These are phyloP conservation scores for Microctonus hyperodae DNA, from an alignment of 2,888 invertebrate species.

Conservation along the genomic window DNA sequence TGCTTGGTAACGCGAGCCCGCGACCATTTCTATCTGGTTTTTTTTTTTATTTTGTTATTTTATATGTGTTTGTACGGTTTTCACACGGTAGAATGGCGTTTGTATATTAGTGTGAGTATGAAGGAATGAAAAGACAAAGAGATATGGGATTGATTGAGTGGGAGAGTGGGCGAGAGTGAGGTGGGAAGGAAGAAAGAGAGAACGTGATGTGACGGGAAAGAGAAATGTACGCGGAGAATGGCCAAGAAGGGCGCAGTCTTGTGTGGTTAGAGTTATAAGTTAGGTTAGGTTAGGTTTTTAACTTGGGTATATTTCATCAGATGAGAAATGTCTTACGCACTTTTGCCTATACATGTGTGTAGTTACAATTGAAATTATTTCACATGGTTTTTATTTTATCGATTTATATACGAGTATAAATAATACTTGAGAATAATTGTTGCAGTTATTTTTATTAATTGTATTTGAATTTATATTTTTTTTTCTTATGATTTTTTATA, in stretches of 20 bases:
- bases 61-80: neutral
- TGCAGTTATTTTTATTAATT: neutral
- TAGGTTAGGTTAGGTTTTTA: constrained; percentile 15
- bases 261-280: neutral
- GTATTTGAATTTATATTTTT: neutral
- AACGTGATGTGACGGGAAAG: constrained; percentile 5
- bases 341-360: too few relatives aligned
- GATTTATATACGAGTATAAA: neutral
- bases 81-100: neutral
- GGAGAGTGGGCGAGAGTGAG: neutral
- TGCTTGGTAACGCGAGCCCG: constrained; percentile 12
- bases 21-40: neutral
- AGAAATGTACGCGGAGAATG: constrained; percentile 7
- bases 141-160: neutral
- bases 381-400: neutral
- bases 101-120: neutral
- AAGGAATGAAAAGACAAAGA: neutral
- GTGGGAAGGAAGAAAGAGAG: neutral
- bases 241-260: neutral
- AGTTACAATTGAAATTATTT: neutral
- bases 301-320: neutral
- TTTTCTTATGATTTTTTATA: neutral
- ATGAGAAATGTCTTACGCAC: neutral
- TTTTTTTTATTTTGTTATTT: neutral
- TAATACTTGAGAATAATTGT: neutral